Evolutionary conservation across 1,140 invertebrate genomes (phyloP).

Genomic region (Cotesia vestalis): DNA sequence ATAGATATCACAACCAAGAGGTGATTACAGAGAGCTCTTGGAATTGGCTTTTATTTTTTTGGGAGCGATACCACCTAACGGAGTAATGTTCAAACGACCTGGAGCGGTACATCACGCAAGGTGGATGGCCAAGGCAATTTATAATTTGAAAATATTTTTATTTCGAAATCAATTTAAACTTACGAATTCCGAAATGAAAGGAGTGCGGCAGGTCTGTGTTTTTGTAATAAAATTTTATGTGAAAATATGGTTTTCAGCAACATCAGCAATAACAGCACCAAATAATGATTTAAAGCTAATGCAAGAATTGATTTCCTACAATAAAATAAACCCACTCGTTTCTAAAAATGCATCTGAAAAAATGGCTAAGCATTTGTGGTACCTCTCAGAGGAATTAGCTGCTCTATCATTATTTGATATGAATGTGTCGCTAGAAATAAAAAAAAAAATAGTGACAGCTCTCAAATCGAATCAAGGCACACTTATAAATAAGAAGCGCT

Average conservation of each 20-base stretch:
- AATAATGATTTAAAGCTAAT: constrained; percentile 37
- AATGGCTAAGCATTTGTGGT: constrained; percentile 31
- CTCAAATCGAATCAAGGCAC: background rate
- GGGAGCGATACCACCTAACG: constrained; percentile 20
- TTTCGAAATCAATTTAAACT: constrained; percentile 44
- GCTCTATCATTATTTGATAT: constrained; percentile 7
- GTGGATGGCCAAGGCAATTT: constrained; percentile 37
- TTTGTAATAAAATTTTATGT: constrained; percentile 42
- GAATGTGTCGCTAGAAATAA: background rate
- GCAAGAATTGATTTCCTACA: constrained; percentile 30
- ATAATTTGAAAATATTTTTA: constrained; percentile 41
- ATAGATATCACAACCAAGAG: constrained; percentile 33
- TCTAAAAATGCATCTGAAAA: constrained; percentile 26
- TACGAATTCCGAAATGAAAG: constrained; percentile 37
- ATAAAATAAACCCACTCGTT: constrained; percentile 24
- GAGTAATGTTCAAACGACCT: constrained; percentile 36
- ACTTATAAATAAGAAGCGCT: background rate
- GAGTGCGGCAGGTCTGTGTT: constrained; percentile 34
- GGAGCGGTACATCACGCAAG: constrained; percentile 43
- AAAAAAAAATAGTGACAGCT: background rate
- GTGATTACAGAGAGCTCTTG: constrained; percentile 43
- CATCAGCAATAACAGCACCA: constrained; percentile 29
- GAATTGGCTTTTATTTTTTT: constrained; percentile 43
- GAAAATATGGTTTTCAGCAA: constrained; percentile 40
- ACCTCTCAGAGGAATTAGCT: constrained; percentile 29